phyloP scores from a whole-genome alignment of 1,140 invertebrate species.

The Scylla paramamosain region DNA sequence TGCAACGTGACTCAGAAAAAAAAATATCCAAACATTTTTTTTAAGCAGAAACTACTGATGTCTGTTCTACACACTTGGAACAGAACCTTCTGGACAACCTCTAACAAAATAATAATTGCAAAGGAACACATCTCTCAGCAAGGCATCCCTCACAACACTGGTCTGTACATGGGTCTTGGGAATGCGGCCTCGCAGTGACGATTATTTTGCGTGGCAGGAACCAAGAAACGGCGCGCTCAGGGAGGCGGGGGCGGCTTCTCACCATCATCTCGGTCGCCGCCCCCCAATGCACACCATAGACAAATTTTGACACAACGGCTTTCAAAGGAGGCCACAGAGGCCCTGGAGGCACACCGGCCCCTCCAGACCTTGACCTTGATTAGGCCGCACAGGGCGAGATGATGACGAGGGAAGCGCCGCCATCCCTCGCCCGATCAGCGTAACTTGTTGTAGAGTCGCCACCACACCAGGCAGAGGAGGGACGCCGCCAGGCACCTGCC shows the following conservation, averaged over 20 bases:
- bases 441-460: slow-evolving; percentile 41
- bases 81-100: neutral
- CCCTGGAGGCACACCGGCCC: neutral
- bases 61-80: neutral
- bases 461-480: slow-evolving; percentile 38
- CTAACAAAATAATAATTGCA: neutral
- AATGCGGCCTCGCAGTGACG: neutral
- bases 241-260: neutral
- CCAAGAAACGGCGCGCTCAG: neutral
- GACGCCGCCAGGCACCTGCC: slow-evolving; percentile 6
- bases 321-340: neutral
- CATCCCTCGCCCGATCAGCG: neutral
- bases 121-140: neutral
- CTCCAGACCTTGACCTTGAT: neutral
- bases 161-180: neutral
- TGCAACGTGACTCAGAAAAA: neutral
- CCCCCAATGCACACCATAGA: neutral
- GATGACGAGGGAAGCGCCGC: neutral
- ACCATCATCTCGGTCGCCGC: neutral
- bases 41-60: neutral
- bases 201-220: neutral
- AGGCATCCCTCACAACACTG: neutral
- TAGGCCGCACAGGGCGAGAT: neutral
- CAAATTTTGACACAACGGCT: neutral
- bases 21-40: neutral